Evolutionary conservation across 2,888 invertebrate species (phyloP).

Genomic region (Lamproptera curius): DNA sequence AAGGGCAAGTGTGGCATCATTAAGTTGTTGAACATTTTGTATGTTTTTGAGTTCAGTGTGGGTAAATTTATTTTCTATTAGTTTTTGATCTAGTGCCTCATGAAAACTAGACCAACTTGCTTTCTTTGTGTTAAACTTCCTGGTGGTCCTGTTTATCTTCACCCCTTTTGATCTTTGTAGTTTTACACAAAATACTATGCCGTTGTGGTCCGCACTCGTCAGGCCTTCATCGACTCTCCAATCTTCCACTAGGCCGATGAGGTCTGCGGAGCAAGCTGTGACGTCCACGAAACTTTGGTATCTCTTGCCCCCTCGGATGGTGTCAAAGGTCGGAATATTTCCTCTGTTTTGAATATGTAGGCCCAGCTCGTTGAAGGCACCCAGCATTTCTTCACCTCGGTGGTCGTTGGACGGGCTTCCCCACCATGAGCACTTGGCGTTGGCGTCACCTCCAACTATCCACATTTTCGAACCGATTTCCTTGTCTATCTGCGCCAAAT

Average conservation of each 20-base stretch:
- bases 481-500: background rate
- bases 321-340: background rate
- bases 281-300: background rate
- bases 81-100: background rate
- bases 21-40: background rate
- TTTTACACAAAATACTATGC: conserved; percentile 8
- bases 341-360: background rate
- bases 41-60: background rate
- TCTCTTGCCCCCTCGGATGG: background rate
- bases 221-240: conserved; percentile 17
- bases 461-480: background rate
- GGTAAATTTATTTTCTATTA: background rate
- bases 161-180: conserved; percentile 9
- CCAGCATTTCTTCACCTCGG: conserved; percentile 20
- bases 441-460: conserved; percentile 21
- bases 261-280: conserved; percentile 6
- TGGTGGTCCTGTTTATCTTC: conserved; percentile 14
- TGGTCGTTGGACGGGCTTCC: conserved; percentile 19
- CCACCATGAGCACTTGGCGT: conserved; percentile 18
- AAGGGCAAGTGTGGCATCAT: background rate
- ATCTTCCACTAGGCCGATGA: conserved; percentile 8
- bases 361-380: background rate
- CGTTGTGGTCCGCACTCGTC: conserved; percentile 23
- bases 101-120: conserved; percentile 19
- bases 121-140: conserved; percentile 19